phyloP scores from a whole-genome alignment of 1,140 invertebrate species.

The Armadillidium nasatum region DNA sequence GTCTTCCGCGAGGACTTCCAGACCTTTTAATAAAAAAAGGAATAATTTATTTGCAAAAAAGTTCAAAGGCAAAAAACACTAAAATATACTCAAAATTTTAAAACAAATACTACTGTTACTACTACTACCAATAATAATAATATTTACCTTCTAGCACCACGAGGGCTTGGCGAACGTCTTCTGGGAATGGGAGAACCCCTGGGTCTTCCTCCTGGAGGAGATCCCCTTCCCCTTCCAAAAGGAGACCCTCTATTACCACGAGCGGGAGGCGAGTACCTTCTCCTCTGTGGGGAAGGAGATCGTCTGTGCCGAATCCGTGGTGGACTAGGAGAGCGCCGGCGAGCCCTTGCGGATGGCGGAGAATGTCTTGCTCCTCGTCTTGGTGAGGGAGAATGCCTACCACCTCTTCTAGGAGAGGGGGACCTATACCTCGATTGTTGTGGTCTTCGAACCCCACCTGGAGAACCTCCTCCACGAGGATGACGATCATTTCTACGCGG shows the following conservation, averaged over 20 bases:
- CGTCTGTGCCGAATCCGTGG: constrained; percentile 49
- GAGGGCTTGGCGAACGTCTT: constrained; percentile 34
- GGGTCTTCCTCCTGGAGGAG: constrained; percentile 37
- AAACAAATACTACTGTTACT: too few relatives aligned
- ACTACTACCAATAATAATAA: too few relatives aligned
- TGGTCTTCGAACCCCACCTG: constrained; percentile 10
- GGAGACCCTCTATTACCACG: constrained; percentile 33
- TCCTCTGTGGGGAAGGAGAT: constrained; percentile 36
- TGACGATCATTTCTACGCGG: constrained; percentile 7
- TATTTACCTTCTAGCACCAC: background rate
- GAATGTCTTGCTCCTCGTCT: constrained; percentile 5
- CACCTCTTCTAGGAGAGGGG: constrained; percentile 9
- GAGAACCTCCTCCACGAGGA: constrained; percentile 3
- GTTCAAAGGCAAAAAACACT: background rate
- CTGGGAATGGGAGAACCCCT: constrained; percentile 30
- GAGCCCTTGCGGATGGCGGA: constrained; percentile 23
- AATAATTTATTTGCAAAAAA: background rate
- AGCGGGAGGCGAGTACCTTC: constrained; percentile 46
- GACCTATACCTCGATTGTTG: constrained; percentile 11
- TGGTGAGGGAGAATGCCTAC: background rate
- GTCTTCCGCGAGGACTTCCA: background rate
- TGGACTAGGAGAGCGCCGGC: constrained; percentile 46
- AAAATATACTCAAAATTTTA: too few relatives aligned
- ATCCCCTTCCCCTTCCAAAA: constrained; percentile 30
- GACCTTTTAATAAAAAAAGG: background rate